Evolutionary conservation across 2,797 vertebrate species (phyloP), one percentile per base, ranked within the genome.

Genomic region (Gallirallus australis): DNA sequence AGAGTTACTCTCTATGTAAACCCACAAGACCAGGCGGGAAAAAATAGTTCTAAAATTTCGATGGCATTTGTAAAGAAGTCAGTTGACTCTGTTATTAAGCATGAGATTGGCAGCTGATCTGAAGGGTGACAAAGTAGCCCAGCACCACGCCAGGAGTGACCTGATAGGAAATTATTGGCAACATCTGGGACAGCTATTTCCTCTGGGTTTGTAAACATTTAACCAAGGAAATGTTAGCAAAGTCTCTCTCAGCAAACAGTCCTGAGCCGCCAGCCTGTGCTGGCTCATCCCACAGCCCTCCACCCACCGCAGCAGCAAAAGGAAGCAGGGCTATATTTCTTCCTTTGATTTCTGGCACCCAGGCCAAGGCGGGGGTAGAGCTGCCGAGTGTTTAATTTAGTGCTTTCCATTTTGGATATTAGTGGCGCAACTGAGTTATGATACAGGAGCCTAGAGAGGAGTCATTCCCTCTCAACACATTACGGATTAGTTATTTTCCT

Each of bases 401-500:
- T 76, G 82, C 84, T 93, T 97, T 96, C 82, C 59, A 83, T 97
- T 96, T 94, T 0, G 5, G 92, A 39, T 94, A 90, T 86, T 96
- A 96, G 90, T 7, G 7, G 86, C 69, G 56, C 78, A 79, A 45
- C 85, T 81, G 96, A 97, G 93, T 96, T 97, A 96, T 27, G 61
- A 86, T 15, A 53, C 50, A 89, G 90, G 88, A 94, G 90, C 86
- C 81, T 56, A 35, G 77, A 95, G 88, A 88, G 82, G 89, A 93
- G 71, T 94, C 95, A 95, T 96, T 97, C 86, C 93, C 95, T 96
- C 87, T 96, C 93, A 82, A 89, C 86, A 63, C 83, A 86, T 96
- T 90, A 94, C 86, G 91, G 94, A 96, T 97, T 96, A 97, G 90
- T 92, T 96, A 88, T 96, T 97, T 97, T 94, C 91, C 90, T 91